Conservation (phyloP, 2,888 invertebrate species). For the Chydorus sphaericus region DNA sequence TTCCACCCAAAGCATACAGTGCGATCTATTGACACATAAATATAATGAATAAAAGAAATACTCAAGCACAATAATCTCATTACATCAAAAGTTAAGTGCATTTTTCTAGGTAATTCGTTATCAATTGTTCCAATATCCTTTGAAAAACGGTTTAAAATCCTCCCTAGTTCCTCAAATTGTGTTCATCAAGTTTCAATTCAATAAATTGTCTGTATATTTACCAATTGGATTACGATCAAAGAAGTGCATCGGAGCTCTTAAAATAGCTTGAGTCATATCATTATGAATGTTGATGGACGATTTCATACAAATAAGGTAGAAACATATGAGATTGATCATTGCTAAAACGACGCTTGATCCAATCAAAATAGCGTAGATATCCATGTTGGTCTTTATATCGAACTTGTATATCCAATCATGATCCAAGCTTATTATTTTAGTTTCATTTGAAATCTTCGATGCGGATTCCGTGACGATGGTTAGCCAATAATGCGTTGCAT, state of each 20-base stretch:
- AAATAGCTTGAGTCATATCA: constrained; percentile 32
- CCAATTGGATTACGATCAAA: constrained; percentile 80
- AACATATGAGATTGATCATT: constrained; percentile 28
- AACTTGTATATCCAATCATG: constrained; percentile 4
- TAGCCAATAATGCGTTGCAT: not conserved
- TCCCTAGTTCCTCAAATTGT: constrained; percentile 37
- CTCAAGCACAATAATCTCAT: too few relatives aligned
- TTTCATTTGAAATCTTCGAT: too few relatives aligned
- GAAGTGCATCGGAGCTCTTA: constrained; percentile 40
- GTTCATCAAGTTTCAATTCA: not conserved
- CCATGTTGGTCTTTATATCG: constrained; percentile 24
- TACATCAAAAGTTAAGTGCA: constrained; percentile 33
- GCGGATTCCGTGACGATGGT: too few relatives aligned
- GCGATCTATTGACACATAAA: constrained; percentile 16
- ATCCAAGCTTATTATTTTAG: too few relatives aligned
- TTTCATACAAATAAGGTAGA: constrained; percentile 28
- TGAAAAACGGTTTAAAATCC: constrained; percentile 68
- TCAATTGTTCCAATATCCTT: constrained; percentile 70
- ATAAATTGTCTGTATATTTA: constrained; percentile 24
- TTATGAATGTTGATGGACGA: constrained; percentile 33
- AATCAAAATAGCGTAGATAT: constrained; percentile 28
- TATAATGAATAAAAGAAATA: too few relatives aligned
- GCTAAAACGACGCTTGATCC: constrained; percentile 24
- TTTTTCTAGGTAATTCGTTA: constrained; percentile 49
- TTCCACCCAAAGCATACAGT: constrained; percentile 27